Evolutionary conservation across 1,140 invertebrate genomes (phyloP).

Genomic region (Conus ventricosus): DNA sequence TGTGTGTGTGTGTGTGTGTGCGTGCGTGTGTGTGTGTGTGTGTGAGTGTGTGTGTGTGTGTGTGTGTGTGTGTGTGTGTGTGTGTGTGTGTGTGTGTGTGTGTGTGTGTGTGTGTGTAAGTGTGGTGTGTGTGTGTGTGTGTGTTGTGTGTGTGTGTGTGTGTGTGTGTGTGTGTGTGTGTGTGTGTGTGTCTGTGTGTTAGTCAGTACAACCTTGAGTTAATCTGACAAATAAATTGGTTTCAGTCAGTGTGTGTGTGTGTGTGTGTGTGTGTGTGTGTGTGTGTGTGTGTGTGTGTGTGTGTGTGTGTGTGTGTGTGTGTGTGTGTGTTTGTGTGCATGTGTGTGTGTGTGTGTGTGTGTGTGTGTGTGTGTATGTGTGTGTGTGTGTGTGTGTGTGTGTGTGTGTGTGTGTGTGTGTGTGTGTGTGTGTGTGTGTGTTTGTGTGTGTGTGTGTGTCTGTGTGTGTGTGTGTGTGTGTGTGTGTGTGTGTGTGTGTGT

Average conservation of each 20-base stretch:
- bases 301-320: background rate
- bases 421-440: conserved; percentile 22
- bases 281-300: background rate
- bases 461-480: background rate
- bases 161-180: too few species aligned
- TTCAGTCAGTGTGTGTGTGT: too few species aligned
- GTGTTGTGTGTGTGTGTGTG: too few species aligned
- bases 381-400: background rate
- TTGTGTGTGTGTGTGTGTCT: background rate
- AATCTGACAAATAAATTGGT: background rate
- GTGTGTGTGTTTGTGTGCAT: too few species aligned
- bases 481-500: background rate
- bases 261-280: background rate
- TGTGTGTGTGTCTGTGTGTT: background rate
- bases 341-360: background rate
- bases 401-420: conserved; percentile 20
- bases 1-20: too few species aligned
- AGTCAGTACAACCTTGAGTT: background rate
- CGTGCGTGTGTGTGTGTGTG: too few species aligned
- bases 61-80: too few species aligned
- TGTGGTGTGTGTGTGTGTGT: too few species aligned
- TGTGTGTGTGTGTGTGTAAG: too few species aligned
- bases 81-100: too few species aligned
- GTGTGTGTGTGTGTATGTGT: background rate
- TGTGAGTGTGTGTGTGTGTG: too few species aligned